These are phyloP conservation scores for Cephalotes varians DNA, from an alignment of 2,888 invertebrate genomes.

Conservation along the genomic window DNA sequence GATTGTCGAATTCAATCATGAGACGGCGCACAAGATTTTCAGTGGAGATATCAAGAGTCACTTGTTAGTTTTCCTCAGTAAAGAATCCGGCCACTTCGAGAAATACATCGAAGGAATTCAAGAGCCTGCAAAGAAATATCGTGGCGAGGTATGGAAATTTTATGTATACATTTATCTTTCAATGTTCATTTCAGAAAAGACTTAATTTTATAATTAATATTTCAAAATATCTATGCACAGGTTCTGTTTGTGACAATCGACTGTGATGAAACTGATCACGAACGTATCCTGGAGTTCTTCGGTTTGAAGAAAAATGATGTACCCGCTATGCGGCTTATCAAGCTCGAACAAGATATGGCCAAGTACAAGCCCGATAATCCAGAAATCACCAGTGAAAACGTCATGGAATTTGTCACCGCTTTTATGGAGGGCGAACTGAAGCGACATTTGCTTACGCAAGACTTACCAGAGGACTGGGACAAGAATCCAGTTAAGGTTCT, in stretches of 20 bases:
- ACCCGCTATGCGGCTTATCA: slow-evolving; percentile 96
- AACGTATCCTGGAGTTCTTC: slow-evolving; percentile 99
- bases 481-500: slow-evolving; percentile 96
- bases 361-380: slow-evolving; percentile 96
- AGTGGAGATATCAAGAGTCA: slow-evolving; percentile 99
- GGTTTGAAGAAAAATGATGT: slow-evolving; percentile 98
- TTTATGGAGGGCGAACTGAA: slow-evolving; percentile 97
- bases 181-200: background rate
- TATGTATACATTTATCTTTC: background rate
- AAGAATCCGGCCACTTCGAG: slow-evolving; percentile 94
- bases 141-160: slow-evolving; percentile 89
- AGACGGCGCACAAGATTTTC: slow-evolving; percentile 99
- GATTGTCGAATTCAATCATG: slow-evolving; percentile 98
- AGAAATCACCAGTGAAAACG: slow-evolving; percentile 90
- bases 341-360: slow-evolving; percentile 98
- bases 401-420: slow-evolving; percentile 93
- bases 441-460: slow-evolving; percentile 97
- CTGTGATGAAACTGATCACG: slow-evolving; percentile 97
- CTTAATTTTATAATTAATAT: background rate
- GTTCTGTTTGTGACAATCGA: slow-evolving; percentile 98
- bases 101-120: slow-evolving; percentile 92
- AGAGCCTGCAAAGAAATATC: slow-evolving; percentile 95
- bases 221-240: slow-evolving; percentile 80
- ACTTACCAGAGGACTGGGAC: slow-evolving; percentile 98
- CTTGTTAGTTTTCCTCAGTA: slow-evolving; percentile 97